A percentile compares a stretch with the other conserved stretches of the same genome.
These are phyloP conservation scores for Xylophagus ater DNA, from an alignment of 2,888 invertebrate genomes.

Conservation along the genomic window DNA sequence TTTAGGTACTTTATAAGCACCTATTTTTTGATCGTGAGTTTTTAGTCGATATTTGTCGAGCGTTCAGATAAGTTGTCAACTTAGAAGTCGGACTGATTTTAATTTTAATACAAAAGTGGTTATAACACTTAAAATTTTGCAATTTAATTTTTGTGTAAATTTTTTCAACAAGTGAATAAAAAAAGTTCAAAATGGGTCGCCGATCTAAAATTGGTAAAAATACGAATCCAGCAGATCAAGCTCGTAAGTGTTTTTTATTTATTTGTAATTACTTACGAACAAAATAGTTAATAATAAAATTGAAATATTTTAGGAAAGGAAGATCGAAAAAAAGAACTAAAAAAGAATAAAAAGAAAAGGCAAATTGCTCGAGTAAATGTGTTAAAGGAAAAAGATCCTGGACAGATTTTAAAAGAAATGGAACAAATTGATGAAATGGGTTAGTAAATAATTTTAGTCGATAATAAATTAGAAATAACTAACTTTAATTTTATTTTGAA, in stretches of 20 bases:
- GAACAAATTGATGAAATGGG: slow-evolving; percentile 99
- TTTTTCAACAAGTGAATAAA: no score
- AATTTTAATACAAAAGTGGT: no score
- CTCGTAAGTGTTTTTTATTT: no score
- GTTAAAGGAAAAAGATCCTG: slow-evolving; percentile 94
- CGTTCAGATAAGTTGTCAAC: no score
- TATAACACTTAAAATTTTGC: no score
- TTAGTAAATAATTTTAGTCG: slow-evolving; percentile 32
- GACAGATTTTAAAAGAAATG: slow-evolving; percentile 87
- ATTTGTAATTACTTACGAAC: no score
- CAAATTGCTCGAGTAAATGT: slow-evolving; percentile 94
- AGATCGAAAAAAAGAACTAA: slow-evolving; percentile 91
- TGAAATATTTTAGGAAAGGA: slow-evolving; percentile 90
- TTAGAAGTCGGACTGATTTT: no score
- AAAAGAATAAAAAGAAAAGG: slow-evolving; percentile 96
- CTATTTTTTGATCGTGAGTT: no score
- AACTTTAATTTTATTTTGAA: slow-evolving; percentile 1
- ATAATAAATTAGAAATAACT: not conserved
- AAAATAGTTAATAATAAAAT: no score
- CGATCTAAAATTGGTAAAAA: slow-evolving; percentile 99
- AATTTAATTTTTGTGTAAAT: no score
- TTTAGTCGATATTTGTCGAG: no score
- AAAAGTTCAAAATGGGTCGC: slow-evolving; percentile 92
- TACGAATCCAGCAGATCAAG: slow-evolving; percentile 99
- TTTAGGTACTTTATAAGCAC: no score